phyloP scores from a whole-genome alignment of 2,113 vertebrate genomes.

The Cyanoderma ruficeps region DNA sequence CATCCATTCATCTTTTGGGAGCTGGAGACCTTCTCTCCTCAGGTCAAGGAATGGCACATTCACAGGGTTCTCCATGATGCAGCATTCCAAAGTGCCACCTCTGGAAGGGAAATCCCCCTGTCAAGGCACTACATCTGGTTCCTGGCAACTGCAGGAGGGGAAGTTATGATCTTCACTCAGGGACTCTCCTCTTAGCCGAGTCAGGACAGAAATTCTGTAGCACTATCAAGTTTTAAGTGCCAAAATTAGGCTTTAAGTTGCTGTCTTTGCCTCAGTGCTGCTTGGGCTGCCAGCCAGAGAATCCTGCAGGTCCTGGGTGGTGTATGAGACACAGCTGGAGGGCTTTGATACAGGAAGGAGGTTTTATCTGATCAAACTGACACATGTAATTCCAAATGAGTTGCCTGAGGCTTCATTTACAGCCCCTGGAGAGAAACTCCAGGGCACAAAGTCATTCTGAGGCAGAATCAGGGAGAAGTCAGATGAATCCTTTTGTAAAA shows the following conservation, averaged over 20 bases:
- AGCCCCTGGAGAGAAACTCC: not conserved
- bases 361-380: conserved; percentile 1
- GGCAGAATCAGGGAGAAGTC: not conserved
- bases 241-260: not conserved
- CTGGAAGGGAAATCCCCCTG: not conserved
- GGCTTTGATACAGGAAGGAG: not conserved
- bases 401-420: conserved; percentile 23
- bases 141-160: not conserved
- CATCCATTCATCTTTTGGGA: not conserved
- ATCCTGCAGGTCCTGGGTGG: not conserved
- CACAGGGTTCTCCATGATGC: not conserved
- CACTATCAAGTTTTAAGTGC: not conserved
- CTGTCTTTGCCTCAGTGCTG: not conserved
- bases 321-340: not conserved
- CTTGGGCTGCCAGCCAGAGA: not conserved
- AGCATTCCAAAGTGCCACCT: not conserved
- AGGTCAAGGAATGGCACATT: not conserved
- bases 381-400: not conserved
- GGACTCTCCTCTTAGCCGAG: not conserved
- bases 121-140: not conserved
- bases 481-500: not conserved
- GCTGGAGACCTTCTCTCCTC: not conserved
- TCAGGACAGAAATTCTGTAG: not conserved
- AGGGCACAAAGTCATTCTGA: not conserved
- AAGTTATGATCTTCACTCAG: not conserved